Percentiles rank a stretch among this genome's conserved stretches.
phyloP scores from a whole-genome alignment of 2,888 invertebrate species.

The Epirrhoe alternata region DNA sequence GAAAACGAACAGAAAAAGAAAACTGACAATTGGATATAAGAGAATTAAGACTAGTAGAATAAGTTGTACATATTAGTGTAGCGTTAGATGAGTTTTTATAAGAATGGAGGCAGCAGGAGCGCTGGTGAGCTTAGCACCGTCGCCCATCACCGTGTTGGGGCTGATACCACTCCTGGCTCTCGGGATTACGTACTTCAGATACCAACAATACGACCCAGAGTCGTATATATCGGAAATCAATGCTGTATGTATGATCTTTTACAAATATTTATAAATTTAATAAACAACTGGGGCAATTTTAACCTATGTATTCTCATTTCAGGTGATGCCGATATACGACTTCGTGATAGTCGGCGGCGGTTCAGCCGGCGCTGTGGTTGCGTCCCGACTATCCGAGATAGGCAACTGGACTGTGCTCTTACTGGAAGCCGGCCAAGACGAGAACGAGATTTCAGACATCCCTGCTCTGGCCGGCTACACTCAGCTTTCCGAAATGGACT shows the following conservation, averaged over 20 bases:
- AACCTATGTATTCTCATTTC: slow-evolving; percentile 51
- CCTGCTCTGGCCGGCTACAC: slow-evolving; percentile 93
- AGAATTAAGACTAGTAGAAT: slow-evolving; percentile 74
- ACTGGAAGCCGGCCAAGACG: slow-evolving; percentile 94
- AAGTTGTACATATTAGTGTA: slow-evolving; percentile 79
- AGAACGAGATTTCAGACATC: slow-evolving; percentile 94
- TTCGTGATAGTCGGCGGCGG: slow-evolving; percentile 95
- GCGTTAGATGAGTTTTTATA: slow-evolving; percentile 74
- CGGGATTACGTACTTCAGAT: slow-evolving; percentile 92
- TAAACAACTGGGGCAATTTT: background rate
- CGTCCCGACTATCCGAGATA: slow-evolving; percentile 92
- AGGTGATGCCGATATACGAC: slow-evolving; percentile 92
- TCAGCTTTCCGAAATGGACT: slow-evolving; percentile 94
- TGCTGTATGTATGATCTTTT: slow-evolving; percentile 83
- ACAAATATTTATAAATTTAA: slow-evolving; percentile 6
- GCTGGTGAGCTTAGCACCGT: slow-evolving; percentile 85
- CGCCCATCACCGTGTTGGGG: slow-evolving; percentile 88
- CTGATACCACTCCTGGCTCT: slow-evolving; percentile 93
- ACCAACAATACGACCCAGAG: slow-evolving; percentile 93
- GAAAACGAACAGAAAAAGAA: slow-evolving; percentile 83
- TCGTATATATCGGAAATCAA: slow-evolving; percentile 89
- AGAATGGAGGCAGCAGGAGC: slow-evolving; percentile 82
- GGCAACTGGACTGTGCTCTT: slow-evolving; percentile 93
- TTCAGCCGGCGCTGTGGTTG: slow-evolving; percentile 95
- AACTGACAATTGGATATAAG: slow-evolving; percentile 88